Conservation (phyloP, 2,113 vertebrate genomes). For the Elephas maximus region DNA sequence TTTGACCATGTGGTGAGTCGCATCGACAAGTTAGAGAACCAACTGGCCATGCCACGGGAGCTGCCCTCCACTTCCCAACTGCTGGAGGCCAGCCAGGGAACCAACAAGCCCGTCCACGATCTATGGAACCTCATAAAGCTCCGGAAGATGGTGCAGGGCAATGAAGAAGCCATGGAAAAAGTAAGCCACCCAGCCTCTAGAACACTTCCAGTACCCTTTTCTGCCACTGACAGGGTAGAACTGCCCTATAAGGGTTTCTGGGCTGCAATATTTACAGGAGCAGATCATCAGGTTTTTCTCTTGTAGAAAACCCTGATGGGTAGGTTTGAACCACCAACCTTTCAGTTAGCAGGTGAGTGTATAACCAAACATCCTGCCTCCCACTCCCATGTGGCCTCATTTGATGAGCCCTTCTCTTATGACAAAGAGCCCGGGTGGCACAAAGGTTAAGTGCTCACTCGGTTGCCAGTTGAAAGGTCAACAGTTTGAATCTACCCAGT, state of each 20-base stretch:
- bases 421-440: not conserved
- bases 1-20: constrained; percentile 81
- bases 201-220: too few relatives aligned
- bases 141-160: constrained; percentile 81
- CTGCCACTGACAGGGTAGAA: not conserved
- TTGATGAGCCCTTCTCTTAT: not conserved
- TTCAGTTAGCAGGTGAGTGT: not conserved
- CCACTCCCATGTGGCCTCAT: not conserved
- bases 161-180: constrained; percentile 80
- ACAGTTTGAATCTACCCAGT: not conserved
- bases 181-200: constrained; percentile 12
- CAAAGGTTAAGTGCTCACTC: not conserved
- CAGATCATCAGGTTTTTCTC: too few relatives aligned
- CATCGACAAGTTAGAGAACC: constrained; percentile 48
- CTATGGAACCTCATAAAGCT: constrained; percentile 83
- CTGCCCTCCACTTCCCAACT: not conserved
- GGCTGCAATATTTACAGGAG: too few relatives aligned
- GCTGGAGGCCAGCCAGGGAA: constrained; percentile 37
- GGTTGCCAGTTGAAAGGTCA: not conserved
- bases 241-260: too few relatives aligned
- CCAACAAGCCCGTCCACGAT: not conserved
- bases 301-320: not conserved
- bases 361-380: not conserved
- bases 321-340: not conserved
- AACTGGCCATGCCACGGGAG: not conserved